phyloP scores from a whole-genome alignment of 2,797 vertebrate genomes.

The Falco columbarius region DNA sequence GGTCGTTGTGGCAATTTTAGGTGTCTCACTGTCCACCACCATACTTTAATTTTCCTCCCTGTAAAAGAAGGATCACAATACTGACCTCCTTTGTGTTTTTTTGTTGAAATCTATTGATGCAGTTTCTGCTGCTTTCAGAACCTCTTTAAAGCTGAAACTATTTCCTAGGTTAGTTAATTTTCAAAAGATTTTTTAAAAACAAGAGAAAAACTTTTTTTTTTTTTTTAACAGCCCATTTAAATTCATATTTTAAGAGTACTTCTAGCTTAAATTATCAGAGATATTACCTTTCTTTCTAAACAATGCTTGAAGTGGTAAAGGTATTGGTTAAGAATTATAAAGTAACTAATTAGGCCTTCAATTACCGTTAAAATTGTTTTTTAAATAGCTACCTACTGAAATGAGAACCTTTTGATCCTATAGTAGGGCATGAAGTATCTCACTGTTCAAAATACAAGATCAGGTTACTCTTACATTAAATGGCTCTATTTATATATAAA shows the following conservation, averaged over 20 bases:
- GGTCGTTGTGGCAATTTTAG: not conserved
- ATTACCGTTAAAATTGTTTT: constrained; percentile 8
- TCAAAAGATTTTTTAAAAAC: not conserved
- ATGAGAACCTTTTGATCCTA: constrained; percentile 13
- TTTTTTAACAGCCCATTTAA: not conserved
- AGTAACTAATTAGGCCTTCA: constrained; percentile 35
- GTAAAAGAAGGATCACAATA: not conserved
- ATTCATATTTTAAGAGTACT: not conserved
- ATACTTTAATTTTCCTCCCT: not conserved
- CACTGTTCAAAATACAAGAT: constrained; percentile 28
- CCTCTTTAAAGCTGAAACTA: not conserved
- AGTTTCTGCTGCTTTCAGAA: not conserved
- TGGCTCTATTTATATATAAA: constrained; percentile 35
- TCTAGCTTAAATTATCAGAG: not conserved
- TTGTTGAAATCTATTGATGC: not conserved
- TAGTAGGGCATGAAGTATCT: not conserved
- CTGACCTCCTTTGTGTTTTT: not conserved
- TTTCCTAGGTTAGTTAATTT: not conserved
- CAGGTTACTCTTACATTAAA: constrained; percentile 1
- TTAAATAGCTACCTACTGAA: not conserved
- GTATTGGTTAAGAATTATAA: not conserved
- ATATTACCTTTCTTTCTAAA: not conserved
- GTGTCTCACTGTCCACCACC: not conserved
- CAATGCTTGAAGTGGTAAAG: not conserved
- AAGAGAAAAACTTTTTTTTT: not conserved